These are phyloP conservation scores for Meghimatium bilineatum DNA, from an alignment of 2,888 invertebrate genomes.

Conservation along the genomic window DNA sequence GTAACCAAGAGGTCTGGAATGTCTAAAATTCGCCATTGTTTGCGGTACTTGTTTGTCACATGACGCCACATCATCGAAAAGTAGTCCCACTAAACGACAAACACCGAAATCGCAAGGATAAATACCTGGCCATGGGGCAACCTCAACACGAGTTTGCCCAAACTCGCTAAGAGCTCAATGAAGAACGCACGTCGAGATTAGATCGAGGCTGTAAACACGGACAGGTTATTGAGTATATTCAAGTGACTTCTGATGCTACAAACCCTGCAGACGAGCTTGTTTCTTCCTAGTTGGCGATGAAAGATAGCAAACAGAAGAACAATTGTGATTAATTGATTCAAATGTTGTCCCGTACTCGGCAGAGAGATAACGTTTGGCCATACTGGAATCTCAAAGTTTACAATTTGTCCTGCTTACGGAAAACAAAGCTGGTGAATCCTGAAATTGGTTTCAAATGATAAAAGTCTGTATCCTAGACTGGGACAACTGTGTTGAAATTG, in stretches of 20 bases:
- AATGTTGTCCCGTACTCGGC: not conserved
- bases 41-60: slow-evolving; percentile 27
- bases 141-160: not conserved
- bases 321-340: slow-evolving; percentile 25
- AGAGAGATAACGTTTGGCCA: slow-evolving; percentile 16
- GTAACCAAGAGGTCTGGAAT: slow-evolving; percentile 20
- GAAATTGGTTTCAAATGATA: too few relatives aligned
- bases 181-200: slow-evolving; percentile 10
- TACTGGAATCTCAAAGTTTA: not conserved
- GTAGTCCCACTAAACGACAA: slow-evolving; percentile 18
- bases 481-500: too few relatives aligned
- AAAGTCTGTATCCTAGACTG: not conserved
- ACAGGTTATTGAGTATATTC: not conserved
- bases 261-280: not conserved
- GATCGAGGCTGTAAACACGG: slow-evolving; percentile 25
- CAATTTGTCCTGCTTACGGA: slow-evolving; percentile 27
- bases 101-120: slow-evolving; percentile 28
- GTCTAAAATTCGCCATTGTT: slow-evolving; percentile 6
- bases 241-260: slow-evolving; percentile 27
- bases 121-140: not conserved
- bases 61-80: slow-evolving; percentile 25
- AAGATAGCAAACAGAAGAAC: not conserved
- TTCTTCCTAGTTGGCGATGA: not conserved
- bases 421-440: not conserved
- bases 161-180: slow-evolving; percentile 6